Conservation (phyloP, 2,888 invertebrate species). For the Lasioglossum figueresi region DNA sequence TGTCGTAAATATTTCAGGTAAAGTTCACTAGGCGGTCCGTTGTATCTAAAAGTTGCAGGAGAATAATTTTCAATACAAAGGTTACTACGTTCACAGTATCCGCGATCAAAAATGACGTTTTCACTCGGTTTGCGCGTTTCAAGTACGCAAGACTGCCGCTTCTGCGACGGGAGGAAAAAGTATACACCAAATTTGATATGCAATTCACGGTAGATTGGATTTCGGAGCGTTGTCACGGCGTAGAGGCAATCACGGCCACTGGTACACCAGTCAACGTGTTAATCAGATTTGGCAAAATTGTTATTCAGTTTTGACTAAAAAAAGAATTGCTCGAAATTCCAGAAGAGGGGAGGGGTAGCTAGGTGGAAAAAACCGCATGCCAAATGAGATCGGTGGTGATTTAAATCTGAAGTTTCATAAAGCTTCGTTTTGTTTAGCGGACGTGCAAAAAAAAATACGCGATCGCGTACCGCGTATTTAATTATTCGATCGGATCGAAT, state of each 20-base stretch:
- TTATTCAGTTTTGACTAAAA: slow-evolving; percentile 52
- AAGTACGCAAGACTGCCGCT: not conserved
- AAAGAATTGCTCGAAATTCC: slow-evolving; percentile 12
- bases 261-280: slow-evolving; percentile 45
- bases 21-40: not conserved
- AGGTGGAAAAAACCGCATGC: not conserved
- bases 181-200: slow-evolving; percentile 33
- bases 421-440: slow-evolving; percentile 20
- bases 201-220: slow-evolving; percentile 51
- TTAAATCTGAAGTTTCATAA: slow-evolving; percentile 43
- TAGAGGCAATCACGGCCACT: slow-evolving; percentile 45
- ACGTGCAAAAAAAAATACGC: slow-evolving; percentile 18
- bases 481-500: slow-evolving; percentile 37
- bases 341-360: not conserved
- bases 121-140: not conserved
- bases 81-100: not conserved
- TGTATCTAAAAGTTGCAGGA: fast-evolving
- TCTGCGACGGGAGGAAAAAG: not conserved
- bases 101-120: not conserved
- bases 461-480: slow-evolving; percentile 5
- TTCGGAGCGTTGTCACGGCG: slow-evolving; percentile 36
- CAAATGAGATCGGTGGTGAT: slow-evolving; percentile 38
- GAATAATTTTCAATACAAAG: not conserved
- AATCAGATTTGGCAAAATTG: slow-evolving; percentile 57
- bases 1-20: not conserved